Conservation (phyloP, 2,888 invertebrate genomes). For the Caenorhabditis sp. region DNA sequence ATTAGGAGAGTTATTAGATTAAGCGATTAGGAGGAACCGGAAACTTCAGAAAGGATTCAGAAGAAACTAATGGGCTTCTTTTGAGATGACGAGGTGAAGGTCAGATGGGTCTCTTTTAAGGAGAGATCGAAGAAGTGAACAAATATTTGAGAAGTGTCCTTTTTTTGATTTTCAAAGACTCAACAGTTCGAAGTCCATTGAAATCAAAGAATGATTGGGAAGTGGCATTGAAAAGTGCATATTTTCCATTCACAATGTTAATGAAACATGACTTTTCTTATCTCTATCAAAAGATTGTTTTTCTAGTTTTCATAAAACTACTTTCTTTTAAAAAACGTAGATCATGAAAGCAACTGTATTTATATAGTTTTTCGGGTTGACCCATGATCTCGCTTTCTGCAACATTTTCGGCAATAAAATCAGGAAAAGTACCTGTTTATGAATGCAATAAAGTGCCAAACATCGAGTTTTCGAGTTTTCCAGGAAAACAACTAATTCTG, state of each 20-base stretch:
- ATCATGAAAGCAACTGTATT: conserved; percentile 17
- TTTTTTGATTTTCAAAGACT: conserved; percentile 38
- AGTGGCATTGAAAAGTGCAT: conserved; percentile 5
- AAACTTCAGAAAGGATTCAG: conserved; percentile 32
- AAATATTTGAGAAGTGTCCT: conserved; percentile 20
- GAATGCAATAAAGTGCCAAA: conserved; percentile 16
- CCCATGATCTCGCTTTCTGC: conserved; percentile 1
- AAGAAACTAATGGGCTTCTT: conserved; percentile 33
- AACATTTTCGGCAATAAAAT: conserved; percentile 15
- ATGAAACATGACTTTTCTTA: conserved; percentile 7
- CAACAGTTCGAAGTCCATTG: conserved; percentile 30
- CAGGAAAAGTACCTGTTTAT: conserved; percentile 4
- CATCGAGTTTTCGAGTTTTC: conserved; percentile 9
- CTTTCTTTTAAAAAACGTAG: conserved; percentile 1
- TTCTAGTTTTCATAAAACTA: not conserved
- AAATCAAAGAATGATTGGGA: conserved; percentile 26
- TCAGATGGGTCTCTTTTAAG: conserved; percentile 21
- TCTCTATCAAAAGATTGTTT: conserved; percentile 1
- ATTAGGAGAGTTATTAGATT: conserved; percentile 42
- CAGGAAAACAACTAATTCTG: conserved; percentile 7
- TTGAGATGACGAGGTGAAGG: not conserved
- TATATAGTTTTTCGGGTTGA: not conserved
- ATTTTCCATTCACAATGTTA: not conserved
- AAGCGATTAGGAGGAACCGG: conserved; percentile 46
- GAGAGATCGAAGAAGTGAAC: not conserved